Evolutionary conservation across 2,113 vertebrate genomes (phyloP), one percentile per base, ranked within the genome.

Genomic region (Eptesicus fuscus): DNA sequence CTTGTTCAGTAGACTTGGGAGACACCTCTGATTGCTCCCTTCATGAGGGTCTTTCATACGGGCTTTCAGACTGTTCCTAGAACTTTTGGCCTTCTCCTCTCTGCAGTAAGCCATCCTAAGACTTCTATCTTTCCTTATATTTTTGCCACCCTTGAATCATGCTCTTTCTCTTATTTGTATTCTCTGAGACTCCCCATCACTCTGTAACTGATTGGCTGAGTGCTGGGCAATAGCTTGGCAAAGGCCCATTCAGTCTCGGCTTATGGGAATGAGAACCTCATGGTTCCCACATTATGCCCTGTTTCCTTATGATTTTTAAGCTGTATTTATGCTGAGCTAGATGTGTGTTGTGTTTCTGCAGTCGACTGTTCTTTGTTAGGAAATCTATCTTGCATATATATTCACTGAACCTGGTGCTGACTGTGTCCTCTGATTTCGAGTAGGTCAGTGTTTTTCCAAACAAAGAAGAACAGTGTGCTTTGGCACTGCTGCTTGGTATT

Each of bases 401-500:
- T 90, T 40, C 90, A 80, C 13, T 49, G 94, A 90, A 44, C 49
- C 49, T 2, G 18, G 53, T 51, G 37, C 79, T 76, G 80, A 92
- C 37, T 18, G 53, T 23, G 12, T 47, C 18, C 56, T 53, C 71
- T 10, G 82, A 47, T 63, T 96, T 73, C 1, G 14, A 86, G 82
- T 40, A 83, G 69, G 88, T 89, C 49, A 61, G 80, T 49, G 40
- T 85, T 96, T 86, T 91, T 88, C 95, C 83, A 78, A 79, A 95
- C 85, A 89, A 97, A 97, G 97, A 74, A 69, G 53, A 97, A 59
- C 93, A 49, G 56, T 40, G 7, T 63, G 47, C 61, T n/a, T 88
- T 94, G 95, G 92, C 85, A 40, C 77, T 84, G 88, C 78, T 92
- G 95, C 83, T 92, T 88, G 85, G 49, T 90, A 32, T 49, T 93